Percentiles rank a stretch among this genome's conserved stretches.
Evolutionary conservation across 2,797 vertebrate genomes (phyloP).

Genomic region (Sandelia bainsii): DNA sequence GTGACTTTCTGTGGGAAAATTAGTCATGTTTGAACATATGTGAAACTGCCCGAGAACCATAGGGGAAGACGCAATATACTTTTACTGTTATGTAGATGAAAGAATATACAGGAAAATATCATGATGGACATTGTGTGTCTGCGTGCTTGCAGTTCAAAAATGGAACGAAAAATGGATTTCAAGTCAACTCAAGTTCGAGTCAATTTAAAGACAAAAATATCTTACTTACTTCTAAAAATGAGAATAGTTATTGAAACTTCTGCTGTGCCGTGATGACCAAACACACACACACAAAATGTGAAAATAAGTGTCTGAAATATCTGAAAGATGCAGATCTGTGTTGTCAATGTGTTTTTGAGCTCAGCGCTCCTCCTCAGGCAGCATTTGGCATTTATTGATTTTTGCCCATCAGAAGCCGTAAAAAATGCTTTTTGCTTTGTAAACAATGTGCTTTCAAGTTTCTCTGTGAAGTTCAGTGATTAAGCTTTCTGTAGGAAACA

Average conservation of each 20-base stretch:
- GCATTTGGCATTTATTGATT: slow-evolving; percentile 27
- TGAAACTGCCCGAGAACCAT: background rate
- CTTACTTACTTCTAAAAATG: slow-evolving; percentile 1
- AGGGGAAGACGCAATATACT: background rate
- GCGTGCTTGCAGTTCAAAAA: background rate
- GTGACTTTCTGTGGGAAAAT: background rate
- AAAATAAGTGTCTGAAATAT: slow-evolving; percentile 3
- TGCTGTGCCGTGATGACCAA: slow-evolving; percentile 11
- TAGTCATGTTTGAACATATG: background rate
- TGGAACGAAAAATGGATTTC: no score
- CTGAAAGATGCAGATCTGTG: slow-evolving; percentile 20
- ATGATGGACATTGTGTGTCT: slow-evolving; percentile 7
- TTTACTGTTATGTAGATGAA: background rate
- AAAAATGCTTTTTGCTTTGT: slow-evolving; percentile 1
- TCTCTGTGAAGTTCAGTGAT: background rate
- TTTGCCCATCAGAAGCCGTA: background rate
- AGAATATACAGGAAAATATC: background rate
- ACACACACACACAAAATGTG: background rate
- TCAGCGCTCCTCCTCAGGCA: slow-evolving; percentile 2
- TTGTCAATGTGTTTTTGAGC: background rate
- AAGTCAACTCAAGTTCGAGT: no score
- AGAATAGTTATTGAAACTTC: slow-evolving; percentile 8
- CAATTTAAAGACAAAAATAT: no score
- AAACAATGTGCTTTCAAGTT: background rate
- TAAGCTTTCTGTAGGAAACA: background rate